These are phyloP conservation scores for Varanus salvator DNA, from an alignment of 2,113 vertebrate species.

Conservation along the genomic window DNA sequence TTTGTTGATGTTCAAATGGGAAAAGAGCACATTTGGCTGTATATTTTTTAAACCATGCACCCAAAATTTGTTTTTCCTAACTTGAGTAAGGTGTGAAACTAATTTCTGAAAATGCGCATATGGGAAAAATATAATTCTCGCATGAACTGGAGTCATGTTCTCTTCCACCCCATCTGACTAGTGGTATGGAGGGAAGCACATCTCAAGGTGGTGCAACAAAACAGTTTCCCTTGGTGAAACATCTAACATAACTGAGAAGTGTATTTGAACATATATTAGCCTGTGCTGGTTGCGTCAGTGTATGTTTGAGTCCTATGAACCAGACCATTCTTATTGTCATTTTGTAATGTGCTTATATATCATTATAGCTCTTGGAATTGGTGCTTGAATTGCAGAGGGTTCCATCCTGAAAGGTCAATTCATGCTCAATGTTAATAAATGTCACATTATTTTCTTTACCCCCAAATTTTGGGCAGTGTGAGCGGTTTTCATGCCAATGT, in stretches of 20 bases:
- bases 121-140: too few species aligned
- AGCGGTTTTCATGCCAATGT: neutral
- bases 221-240: neutral
- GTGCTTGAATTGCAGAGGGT: too few species aligned
- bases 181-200: neutral
- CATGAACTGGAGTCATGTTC: too few species aligned
- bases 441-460: neutral
- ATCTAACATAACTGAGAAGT: neutral
- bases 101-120: too few species aligned
- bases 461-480: neutral
- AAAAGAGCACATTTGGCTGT: too few species aligned
- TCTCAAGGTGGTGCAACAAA: neutral
- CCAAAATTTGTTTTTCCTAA: too few species aligned
- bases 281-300: neutral
- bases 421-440: neutral
- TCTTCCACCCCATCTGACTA: neutral
- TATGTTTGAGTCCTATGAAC: neutral
- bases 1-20: too few species aligned
- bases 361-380: too few species aligned
- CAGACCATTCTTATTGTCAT: neutral
- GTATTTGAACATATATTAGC: neutral
- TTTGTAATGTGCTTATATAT: too few species aligned
- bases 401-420: neutral
- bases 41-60: too few species aligned
- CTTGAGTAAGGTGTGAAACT: too few species aligned